Base-by-base conservation (phyloP, 2,113 vertebrate species). In the Embiotoca jacksoni region DNA sequence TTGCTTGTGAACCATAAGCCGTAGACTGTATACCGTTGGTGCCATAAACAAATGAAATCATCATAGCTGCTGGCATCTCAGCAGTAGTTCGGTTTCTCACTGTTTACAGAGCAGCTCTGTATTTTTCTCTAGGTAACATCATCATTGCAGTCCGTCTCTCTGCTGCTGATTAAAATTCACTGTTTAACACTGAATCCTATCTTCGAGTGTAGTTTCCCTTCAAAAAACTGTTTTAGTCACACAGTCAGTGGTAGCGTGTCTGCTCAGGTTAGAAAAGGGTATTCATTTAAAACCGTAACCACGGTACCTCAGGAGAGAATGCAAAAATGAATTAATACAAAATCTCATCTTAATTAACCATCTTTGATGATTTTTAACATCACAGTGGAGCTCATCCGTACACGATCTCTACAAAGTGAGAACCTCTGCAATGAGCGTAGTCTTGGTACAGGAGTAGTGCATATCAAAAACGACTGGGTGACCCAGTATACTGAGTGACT, bases 401-500 rank as follows among this genome's bases (percentile, higher is more conserved):
- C 5, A 14, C 4, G 7, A 39, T 74, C 11, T 5, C 23, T 53
- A 35, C 11, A 1, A 58, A 80, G 68, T 58, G 55, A 46, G 9
- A 72, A 41, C 66, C 52, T 65, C 54, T 75, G 76, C 35, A 80
- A 16, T 4, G 16, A 71, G 71, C 0, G 9, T 66, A 76, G 50
- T 5, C 10, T 55, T 3, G 16, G 36, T 73, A 63, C 56, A 82
- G 68, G 83, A 53, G 78, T 84, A 72, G 68, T 78, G 65, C 70
- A 75, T 87, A 76, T 86, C 60, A 80, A 85, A 81, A 87, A 80
- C 75, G 64, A 89, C 84, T 92, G 77, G 79, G 71, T 92, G 90
- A 90, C 91, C 90, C 74, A 91, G 82, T 90, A 91, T 83, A 86
- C 76, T 78, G 74, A 87, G 71, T 78, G 88, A 79, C 72, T 93